Base-by-base conservation (phyloP, 2,113 vertebrate genomes). In the Pseudolaguvia tuberculata region DNA sequence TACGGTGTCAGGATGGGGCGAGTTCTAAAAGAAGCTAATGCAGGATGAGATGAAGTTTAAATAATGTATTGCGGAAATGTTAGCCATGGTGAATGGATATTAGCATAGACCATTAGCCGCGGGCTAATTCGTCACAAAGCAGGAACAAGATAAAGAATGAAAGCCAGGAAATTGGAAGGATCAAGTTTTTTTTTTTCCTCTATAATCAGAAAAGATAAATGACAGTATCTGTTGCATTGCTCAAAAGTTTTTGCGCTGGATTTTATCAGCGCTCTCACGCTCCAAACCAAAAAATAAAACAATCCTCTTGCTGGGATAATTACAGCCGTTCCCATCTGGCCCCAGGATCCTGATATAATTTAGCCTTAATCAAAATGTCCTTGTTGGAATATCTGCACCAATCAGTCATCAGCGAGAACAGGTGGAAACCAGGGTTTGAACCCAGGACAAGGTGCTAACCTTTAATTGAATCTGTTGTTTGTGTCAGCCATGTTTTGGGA, bases 271-370 rank as follows among this genome's bases (percentile, higher is more conserved):
- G 25, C 57, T 42, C 39, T 42, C 39, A 42, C 39, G 39, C 39
- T 42, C 39, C 5, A 42, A 42, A 65, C 77, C 72, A 81, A 81
- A 79, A 76, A 14, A 67, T 75, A 82, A 77, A 70, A 68, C 42
- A 47, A 81, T 79, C 77, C 77, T 42, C 70, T 79, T 75, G 50
- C 61, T n/a, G 63, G 72, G 73, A 77, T 81, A 83, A 83, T 81
- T 80, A 79, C 62, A 42, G 57, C 69, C 35, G 51, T 52, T 79
- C 77, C 79, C 72, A 75, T 81, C 72, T 79, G 81, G 72, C 48
- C 73, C 61, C 35, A 58, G 65, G 72, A 81, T 68, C 73, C 73
- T 65, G 74, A 51, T 47, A 27, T 71, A 75, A 82, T 79, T 80
- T 67, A 77, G 67, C 75, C 67, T 35, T 79, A 74, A 80, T 74